Evolutionary conservation across 2,888 invertebrate genomes (phyloP), one percentile per base, ranked within the genome.

Genomic region (Listrodromus nycthemerus): DNA sequence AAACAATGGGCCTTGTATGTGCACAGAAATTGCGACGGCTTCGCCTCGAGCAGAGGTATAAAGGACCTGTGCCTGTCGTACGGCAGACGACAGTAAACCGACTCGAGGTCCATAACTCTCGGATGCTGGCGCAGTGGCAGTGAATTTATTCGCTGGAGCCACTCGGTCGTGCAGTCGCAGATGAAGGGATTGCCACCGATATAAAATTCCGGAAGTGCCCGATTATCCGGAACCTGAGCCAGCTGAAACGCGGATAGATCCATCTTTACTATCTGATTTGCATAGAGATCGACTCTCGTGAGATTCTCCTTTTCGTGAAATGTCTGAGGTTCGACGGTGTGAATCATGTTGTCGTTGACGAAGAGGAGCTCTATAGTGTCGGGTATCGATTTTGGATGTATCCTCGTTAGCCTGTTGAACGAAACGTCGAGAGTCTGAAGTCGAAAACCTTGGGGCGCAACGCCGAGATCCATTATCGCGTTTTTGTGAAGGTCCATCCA

Each of bases 151-250:
- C 98, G 95, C 93, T 98, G 98, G 90, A 98, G 94, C 98, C 98
- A 99, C 92, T 98, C 98, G 96, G 98, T 98, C 89, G 97, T 97
- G 94, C 98, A 99, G 93, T 98, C 98, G 92, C 98, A 99, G 90
- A 97, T 96, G 92, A 98, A 98, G 52, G 98, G 98, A 95, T 99
- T 99, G 75, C 97, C 98, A 52, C 97, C 98, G 86, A 98, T 97
- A 94, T 97, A 98, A 94, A 98, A 98, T 94, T 98, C 97, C 16
- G 98, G 98, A 87, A 98, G 94, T 76, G 96, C 94, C 82, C 96
- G 95, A 85, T 96, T 96, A 81, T 96, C 96, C 90, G 97, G 96
- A 83, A 97, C 96, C 77, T 97, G 97, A 87, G 97, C 96, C 89
- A 98, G 95, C 87, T 97, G 95, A 86, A 98, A 94, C 84, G 98